phyloP scores from a whole-genome alignment of 2,888 invertebrate genomes.

The Hemistola chrysoprasaria region DNA sequence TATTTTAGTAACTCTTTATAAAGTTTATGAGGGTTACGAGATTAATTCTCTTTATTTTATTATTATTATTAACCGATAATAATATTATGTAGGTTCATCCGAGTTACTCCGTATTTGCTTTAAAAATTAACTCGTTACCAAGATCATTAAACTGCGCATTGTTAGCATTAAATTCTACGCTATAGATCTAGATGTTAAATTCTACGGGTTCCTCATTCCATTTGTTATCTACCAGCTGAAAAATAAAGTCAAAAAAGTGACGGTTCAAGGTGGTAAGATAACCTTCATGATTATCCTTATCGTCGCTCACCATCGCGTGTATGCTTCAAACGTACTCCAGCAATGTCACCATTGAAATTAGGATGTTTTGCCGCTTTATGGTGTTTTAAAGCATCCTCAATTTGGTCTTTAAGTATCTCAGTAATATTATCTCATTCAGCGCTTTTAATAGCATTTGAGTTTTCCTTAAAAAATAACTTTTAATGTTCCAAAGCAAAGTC shows the following conservation, averaged over 20 bases:
- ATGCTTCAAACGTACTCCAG: constrained; percentile 32
- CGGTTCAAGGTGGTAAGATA: constrained; percentile 72
- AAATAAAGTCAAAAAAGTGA: constrained; percentile 58
- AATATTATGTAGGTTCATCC: too few species aligned
- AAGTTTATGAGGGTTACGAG: too few species aligned
- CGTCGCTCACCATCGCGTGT: constrained; percentile 52
- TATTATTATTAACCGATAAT: too few species aligned
- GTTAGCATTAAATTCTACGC: constrained; percentile 19
- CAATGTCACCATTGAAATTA: constrained; percentile 53
- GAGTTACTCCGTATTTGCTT: too few species aligned
- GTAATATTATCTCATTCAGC: constrained; percentile 9
- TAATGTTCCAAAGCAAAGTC: constrained; percentile 37
- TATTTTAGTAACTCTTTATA: too few species aligned
- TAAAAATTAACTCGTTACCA: too few species aligned
- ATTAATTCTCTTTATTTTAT: too few species aligned
- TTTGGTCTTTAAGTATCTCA: constrained; percentile 17
- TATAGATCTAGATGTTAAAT: constrained; percentile 46
- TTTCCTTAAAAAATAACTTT: constrained; percentile 17
- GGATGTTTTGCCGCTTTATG: constrained; percentile 31
- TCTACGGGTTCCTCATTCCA: constrained; percentile 55
- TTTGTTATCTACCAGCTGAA: constrained; percentile 55
- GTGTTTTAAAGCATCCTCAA: constrained; percentile 19
- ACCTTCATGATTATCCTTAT: constrained; percentile 73
- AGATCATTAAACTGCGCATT: constrained; percentile 4
- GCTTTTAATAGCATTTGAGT: constrained; percentile 19